Evolutionary conservation across 2,888 invertebrate genomes (phyloP), one percentile per base, ranked within the genome.

Genomic region (Ernsta delagoae): DNA sequence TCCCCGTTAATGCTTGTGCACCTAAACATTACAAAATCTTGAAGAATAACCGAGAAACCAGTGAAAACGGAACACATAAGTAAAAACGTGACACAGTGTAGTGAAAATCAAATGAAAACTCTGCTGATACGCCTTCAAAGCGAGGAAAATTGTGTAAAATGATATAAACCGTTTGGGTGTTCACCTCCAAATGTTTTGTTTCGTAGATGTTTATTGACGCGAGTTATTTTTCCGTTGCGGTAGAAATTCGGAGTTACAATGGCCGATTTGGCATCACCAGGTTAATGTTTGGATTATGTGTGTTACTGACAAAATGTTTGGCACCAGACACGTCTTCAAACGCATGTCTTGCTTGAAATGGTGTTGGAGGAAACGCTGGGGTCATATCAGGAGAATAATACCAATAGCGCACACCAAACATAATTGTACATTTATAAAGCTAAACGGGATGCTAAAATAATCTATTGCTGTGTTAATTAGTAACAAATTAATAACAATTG

Each of bases 321-420:
- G 77, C 71, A 75, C 77, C 77, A 82, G 81, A 72, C 74, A 73
- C 78, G 82, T 86, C 76, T 83, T 84, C 72, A 86, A 84, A 78
- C 83, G 84, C 75, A 86, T 86, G 79, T 83, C 85, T 78, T 88
- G 89, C 82, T 75, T 90, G 75, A 92, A 92, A 80, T 93, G 92
- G 92, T 92, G 90, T 71, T 92, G 92, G 92, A 83, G 91, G 59
- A 92, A 90, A 77, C 90, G 92, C 76, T 90, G 92, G 92, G 86
- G 84, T 16, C 70, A 71, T 53, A 56, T 72, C 54, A 67, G 70
- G 66, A 70, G 70, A 63, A 70, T 43, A 34, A 54, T 68, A 63
- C 62, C 68, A 11, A 24, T 62, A 56, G 59, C 59, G 11, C n/a
- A 12, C 57, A 56, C 39, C 54, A 54, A 45, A 63, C 24, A 63